phyloP scores from a whole-genome alignment of 2,888 invertebrate genomes.

The Timema podura region DNA sequence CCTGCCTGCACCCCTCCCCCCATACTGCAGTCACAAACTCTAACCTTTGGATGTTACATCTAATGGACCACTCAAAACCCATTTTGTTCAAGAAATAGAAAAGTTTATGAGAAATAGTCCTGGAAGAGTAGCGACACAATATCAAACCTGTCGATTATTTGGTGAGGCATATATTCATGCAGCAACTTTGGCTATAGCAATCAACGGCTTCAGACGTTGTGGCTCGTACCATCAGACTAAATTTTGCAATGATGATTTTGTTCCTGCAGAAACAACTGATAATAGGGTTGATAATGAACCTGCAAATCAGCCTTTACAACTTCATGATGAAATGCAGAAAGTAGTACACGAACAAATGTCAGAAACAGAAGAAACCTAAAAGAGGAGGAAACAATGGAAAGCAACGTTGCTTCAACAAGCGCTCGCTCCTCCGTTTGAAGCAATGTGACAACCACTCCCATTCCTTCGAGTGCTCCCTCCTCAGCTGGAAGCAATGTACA shows the following conservation, averaged over 20 bases:
- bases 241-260: not conserved
- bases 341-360: too few species aligned
- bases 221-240: not conserved
- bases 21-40: constrained; percentile 26
- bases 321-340: too few species aligned
- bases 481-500: too few species aligned
- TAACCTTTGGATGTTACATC: constrained; percentile 40
- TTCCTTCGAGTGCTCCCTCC: too few species aligned
- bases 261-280: constrained; percentile 1
- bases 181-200: not conserved
- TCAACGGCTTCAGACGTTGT: not conserved
- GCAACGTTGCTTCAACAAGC: too few species aligned
- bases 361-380: too few species aligned
- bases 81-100: constrained; percentile 37
- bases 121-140: constrained; percentile 36
- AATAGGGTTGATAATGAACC: not conserved
- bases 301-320: not conserved
- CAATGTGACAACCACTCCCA: too few species aligned
- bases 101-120: constrained; percentile 36
- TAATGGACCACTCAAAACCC: constrained; percentile 37
- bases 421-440: too few species aligned
- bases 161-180: not conserved
- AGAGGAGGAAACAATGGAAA: too few species aligned
- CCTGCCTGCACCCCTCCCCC: not conserved
- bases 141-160: not conserved